Base-by-base conservation (phyloP, 2,888 invertebrate genomes). In the Pachydiplax longipennis region DNA sequence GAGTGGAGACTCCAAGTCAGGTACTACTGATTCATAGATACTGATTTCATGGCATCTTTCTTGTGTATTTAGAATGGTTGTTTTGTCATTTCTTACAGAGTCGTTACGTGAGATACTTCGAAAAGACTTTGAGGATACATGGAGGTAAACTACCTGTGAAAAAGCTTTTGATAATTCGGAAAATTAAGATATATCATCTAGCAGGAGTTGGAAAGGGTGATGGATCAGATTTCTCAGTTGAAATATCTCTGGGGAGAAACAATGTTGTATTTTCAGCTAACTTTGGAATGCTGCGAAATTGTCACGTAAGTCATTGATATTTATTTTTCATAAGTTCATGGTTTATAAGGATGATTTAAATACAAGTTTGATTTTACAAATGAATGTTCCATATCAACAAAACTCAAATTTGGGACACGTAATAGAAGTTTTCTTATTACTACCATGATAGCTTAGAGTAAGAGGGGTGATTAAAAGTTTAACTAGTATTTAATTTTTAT, bases 1-100 rank as follows among this genome's bases (percentile, higher is more conserved):
- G 95, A 35, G 95, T 95, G 2, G 94, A 95, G 92, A 95, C 95
- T 53, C 95, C 95, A 3, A 94, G 94, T 92, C 93, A 95, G 94
- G 94, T 94, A 92, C 94, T 94, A 10, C 94, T 94, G 93, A 94
- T 95, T 2, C 80, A 25, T 91, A 0, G 22, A 13, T 2, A 44
- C n/a, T n/a, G n/a, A n/a, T n/a, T n/a, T 13, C 35, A 40, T 22
- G 61, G 6, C 48, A 48, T 81, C 18, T n/a, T n/a, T 15, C 35
- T 12, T 6, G 13, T 80, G 25, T 15, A 15, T 37, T 80, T n/a
- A 44, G 44, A 61, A 73, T 91, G 12, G 73, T 18, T 3, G 4
- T 53, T 37, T 10, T 40, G 22, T 15, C 8, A 35, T 61, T 65
- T 65, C 73, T 87, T 90, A 22, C 92, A 95, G 94, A 94, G 94